Percentiles rank a stretch among this genome's conserved stretches.
These are phyloP conservation scores for Tinea trinotella DNA, from an alignment of 2,888 invertebrate genomes.

Conservation along the genomic window DNA sequence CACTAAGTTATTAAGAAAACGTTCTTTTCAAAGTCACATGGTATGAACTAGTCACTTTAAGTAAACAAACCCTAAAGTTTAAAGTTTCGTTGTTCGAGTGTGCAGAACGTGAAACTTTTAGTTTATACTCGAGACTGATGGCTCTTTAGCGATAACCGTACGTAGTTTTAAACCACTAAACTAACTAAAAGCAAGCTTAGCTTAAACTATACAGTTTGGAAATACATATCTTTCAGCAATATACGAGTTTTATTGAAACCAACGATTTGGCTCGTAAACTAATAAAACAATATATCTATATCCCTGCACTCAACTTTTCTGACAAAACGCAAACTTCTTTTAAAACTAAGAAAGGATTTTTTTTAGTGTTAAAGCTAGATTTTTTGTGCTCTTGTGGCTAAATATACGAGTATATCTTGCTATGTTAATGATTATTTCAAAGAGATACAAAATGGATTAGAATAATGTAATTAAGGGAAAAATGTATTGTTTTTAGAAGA, in stretches of 20 bases:
- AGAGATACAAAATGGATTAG: too few species aligned
- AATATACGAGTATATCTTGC: too few species aligned
- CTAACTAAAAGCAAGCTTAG: conserved; percentile 10
- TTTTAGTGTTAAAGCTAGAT: too few species aligned
- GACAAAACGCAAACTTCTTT: too few species aligned
- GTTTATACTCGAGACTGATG: conserved; percentile 16
- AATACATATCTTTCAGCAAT: neutral
- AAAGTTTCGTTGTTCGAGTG: conserved; percentile 24
- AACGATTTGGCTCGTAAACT: too few species aligned
- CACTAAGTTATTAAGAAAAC: conserved; percentile 33
- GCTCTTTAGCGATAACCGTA: conserved; percentile 17
- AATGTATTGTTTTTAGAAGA: too few species aligned
- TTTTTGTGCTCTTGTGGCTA: too few species aligned
- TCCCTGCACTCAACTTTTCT: too few species aligned
- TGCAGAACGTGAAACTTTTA: conserved; percentile 24
- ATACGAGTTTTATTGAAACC: neutral
- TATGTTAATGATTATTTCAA: too few species aligned
- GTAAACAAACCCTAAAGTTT: conserved; percentile 53
- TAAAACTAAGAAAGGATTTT: too few species aligned
- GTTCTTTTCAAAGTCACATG: conserved; percentile 49
- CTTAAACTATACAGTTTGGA: neutral
- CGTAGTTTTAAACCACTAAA: conserved; percentile 9
- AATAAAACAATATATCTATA: too few species aligned
- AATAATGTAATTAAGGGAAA: too few species aligned
- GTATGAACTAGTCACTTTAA: conserved; percentile 49